A percentile compares a stretch with the other conserved stretches of the same genome.
These are phyloP conservation scores for Lordiphosa fenestrarum DNA, from an alignment of 2,888 invertebrate genomes.

Conservation along the genomic window DNA sequence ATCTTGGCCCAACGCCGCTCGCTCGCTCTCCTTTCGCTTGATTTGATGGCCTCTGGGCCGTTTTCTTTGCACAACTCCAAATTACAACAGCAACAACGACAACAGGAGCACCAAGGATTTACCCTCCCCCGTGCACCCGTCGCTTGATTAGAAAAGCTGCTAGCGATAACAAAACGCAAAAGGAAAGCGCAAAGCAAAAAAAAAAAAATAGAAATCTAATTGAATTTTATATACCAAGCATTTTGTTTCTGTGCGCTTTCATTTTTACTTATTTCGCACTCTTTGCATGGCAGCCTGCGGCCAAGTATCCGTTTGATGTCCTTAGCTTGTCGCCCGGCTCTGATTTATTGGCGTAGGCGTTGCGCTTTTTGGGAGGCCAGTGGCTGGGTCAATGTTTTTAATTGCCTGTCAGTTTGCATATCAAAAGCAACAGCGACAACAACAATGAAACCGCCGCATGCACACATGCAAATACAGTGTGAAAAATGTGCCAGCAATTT, in stretches of 20 bases:
- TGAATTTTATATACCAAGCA: constrained; percentile 58
- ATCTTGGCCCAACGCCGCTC: constrained; percentile 39
- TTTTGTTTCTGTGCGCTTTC: constrained; percentile 24
- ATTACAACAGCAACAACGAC: constrained; percentile 26
- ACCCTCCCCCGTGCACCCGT: constrained; percentile 30
- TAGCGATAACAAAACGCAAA: constrained; percentile 47
- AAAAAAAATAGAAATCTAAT: constrained; percentile 59
- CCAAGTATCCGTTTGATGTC: constrained; percentile 42
- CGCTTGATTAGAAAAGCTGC: constrained; percentile 71
- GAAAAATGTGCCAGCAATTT: constrained; percentile 40
- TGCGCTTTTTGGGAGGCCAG: constrained; percentile 47
- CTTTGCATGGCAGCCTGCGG: constrained; percentile 31
- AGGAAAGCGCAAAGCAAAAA: constrained; percentile 8
- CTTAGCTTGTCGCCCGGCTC: constrained; percentile 42
- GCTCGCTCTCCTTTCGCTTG: constrained; percentile 58
- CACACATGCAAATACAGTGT: constrained; percentile 22
- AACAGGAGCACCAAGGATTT: constrained; percentile 31
- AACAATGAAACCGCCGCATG: constrained; percentile 1
- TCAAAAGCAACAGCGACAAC: not conserved
- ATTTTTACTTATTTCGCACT: constrained; percentile 47
- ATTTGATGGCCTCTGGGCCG: constrained; percentile 59
- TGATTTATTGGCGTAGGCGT: constrained; percentile 57
- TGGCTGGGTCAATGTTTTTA: constrained; percentile 53
- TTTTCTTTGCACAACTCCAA: constrained; percentile 38
- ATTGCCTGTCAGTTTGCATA: constrained; percentile 62